Evolutionary conservation across 1,140 invertebrate species (phyloP), one percentile per base, ranked within the genome.

Genomic region (Megalonaias nervosa): DNA sequence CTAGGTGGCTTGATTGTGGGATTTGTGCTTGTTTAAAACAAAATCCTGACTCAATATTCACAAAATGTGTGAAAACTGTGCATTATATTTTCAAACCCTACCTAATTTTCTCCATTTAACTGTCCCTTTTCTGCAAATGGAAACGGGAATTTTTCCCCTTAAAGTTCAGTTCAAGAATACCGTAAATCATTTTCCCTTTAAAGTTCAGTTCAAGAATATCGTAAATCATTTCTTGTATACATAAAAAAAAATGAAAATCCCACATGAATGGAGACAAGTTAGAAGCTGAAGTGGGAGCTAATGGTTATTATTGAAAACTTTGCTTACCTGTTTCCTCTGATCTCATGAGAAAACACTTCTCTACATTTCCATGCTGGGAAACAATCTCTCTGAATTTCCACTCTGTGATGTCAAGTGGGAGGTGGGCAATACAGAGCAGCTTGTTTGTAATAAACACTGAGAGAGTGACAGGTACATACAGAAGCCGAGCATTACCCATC

Each of bases 281-380:
- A 48, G 9, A 48, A 0, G 9, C 9, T 48, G 38, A 48, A 48
- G 38, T 6, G 38, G 38, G 38, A 48, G 6, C 9, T 48, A 48
- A 48, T 48, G 6, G 38, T 9, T 48, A 11, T 6, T 6, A 48
- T 9, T 4, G 38, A 9, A 48, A 57, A 16, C 11, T 14, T 57
- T 31, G 81, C 82, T 71, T 81, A 93, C 92, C 93, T 82, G 91
- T 93, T 71, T 90, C 88, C 81, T 93, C 92, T 76, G 91, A 92
- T 82, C 92, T 89, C 90, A 93, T 93, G 14, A 93, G 88, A 83
- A 93, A 93, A 75, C 89, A 90, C 71, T 91, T 91, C 57, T 89
- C 88, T 6, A 93, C 86, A 77, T 90, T 84, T 14, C 93, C 93
- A 83, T 91, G 92, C 65, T 87, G 84, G 4, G 85, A 75, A 5